Base-by-base conservation (phyloP, 2,888 invertebrate genomes). In the Neoascia interrupta region DNA sequence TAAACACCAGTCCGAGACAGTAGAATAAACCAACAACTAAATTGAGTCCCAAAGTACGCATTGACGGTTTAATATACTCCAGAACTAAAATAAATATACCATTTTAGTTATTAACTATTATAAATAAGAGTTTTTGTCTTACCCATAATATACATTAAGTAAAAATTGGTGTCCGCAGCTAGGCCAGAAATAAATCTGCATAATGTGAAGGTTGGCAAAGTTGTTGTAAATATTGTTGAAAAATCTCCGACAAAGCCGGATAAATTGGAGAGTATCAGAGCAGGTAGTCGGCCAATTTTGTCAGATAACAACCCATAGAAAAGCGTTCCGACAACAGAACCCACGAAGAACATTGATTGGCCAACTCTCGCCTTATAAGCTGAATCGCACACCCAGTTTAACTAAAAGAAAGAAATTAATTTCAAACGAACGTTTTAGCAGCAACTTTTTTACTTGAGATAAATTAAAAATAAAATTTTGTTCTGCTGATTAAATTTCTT, bases 91-190 rank as follows among this genome's bases (percentile, higher is more conserved):
- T 3, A 26, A 5, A 8, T 26, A 4, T 5, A 26, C 4, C 8
- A 36, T 26, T 16, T n/a, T 1, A 45, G 28, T 21, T 15, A 16
- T 1, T 26, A 26, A 8, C 26, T 47, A 1, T 37, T 1, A 10
- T 36, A 23, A 18, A 10, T 1, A 10, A 6, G 66, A 87, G 21
- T 1, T 43, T 10, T n/a, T n/a, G 0, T 1, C 28, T 87, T 84
- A 91, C 92, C 91, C 81, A 92, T 90, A 72, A 92, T 92, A 81
- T 92, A 92, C 91, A 92, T 91, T 88, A 92, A 90, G 72, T 91
- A 90, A 83, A 91, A 92, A 84, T 91, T 92, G 11, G 90, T 89
- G 84, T 92, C 92, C 43, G 91, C 91, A 3, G 91, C 92, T 82
- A 91, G 85, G 16, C 92, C 92, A 8, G 92, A 91, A 39, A 92